phyloP scores from a whole-genome alignment of 2,113 vertebrate species.

The Archilochus colubris region DNA sequence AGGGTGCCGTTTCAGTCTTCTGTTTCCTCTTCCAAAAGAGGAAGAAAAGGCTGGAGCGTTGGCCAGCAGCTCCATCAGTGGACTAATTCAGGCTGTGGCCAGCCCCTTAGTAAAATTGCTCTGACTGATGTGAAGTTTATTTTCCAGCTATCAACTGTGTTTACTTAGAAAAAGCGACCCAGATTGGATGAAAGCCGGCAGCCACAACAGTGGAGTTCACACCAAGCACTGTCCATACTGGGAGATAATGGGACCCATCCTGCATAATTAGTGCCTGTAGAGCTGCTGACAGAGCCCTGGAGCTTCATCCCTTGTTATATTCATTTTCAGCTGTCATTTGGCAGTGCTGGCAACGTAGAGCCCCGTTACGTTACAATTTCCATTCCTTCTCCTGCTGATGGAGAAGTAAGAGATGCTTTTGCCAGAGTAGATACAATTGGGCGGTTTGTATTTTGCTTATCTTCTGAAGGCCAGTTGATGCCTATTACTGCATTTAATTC shows the following conservation, averaged over 20 bases:
- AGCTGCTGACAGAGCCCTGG: conserved; percentile 51
- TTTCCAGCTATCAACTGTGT: background rate
- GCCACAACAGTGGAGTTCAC: background rate
- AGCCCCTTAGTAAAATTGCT: background rate
- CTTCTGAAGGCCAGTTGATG: background rate
- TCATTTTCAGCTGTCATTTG: conserved; percentile 49
- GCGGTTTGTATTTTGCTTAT: background rate
- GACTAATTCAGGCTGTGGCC: background rate
- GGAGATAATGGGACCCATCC: conserved; percentile 19
- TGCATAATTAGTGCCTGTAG: conserved; percentile 6
- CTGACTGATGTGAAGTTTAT: background rate
- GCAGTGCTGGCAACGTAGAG: background rate
- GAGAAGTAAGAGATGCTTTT: background rate
- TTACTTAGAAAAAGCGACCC: background rate
- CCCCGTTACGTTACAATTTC: background rate
- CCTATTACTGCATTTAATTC: background rate
- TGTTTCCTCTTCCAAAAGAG: background rate
- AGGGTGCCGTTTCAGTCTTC: background rate
- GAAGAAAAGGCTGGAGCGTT: background rate
- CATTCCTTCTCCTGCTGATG: background rate
- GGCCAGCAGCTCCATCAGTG: background rate
- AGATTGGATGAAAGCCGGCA: background rate
- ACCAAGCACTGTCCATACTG: background rate
- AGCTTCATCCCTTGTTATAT: conserved; percentile 29
- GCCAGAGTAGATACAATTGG: background rate